Base-by-base conservation (phyloP, 1,140 invertebrate species). In the Apis cerana region DNA sequence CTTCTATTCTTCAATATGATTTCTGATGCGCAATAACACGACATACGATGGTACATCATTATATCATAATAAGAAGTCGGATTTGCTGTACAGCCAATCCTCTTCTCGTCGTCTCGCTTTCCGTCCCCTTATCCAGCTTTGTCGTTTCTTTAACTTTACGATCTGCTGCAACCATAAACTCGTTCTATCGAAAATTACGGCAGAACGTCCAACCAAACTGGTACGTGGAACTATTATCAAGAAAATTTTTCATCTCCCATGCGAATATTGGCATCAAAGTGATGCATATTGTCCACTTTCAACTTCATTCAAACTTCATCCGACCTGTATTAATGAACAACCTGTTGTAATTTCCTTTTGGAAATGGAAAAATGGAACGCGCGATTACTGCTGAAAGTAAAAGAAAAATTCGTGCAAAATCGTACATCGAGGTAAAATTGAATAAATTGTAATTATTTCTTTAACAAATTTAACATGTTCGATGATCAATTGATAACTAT, bases 171-270 rank as follows among this genome's bases (percentile, higher is more conserved):
- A 75, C 90, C 85, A 89, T 92, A 92, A 92, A 92, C 84, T 85
- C 85, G 88, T 86, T 90, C 87, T 90, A 91, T 86, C 89, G 90
- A 91, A 91, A 92, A 92, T 92, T 91, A 92, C 89, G 88, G 88
- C 85, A 64, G 56, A 56, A 84, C 81, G 88, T 89, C 82, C 88
- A 78, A 75, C 62, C 84, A 62, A 82, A 75, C 79, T 75, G 27
- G 27, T 27, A 65, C 71, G n/a, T 33, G 56, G 27, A 76, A 21
- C 74, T 80, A 56, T 17, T 48, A 79, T 33, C 43, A 50, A 54
- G 10, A 48, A 79, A 65, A 23, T 83, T 61, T 86, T 80, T 48
- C 64, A 56, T 12, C 11, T 19, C 12, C 15, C 54, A 43, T 43
- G 65, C 12, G 78, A 87, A 68, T 43, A 72, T 54, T 62, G 69